Evolutionary conservation across 2,113 vertebrate species (phyloP).

Genomic region (Numenius arquata): DNA sequence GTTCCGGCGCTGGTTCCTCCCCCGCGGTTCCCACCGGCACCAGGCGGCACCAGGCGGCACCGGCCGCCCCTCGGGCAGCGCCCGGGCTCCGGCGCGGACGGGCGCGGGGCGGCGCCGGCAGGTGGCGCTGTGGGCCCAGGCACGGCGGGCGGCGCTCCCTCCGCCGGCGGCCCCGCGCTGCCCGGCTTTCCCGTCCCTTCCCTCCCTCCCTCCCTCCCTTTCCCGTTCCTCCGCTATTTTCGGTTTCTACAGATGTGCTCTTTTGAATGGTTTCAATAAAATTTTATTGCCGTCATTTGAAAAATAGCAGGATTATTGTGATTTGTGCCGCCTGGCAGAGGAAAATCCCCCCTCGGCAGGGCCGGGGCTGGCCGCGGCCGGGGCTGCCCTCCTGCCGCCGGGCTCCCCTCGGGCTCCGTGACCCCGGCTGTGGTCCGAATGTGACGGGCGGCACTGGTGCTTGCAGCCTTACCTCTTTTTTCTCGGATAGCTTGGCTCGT

Average conservation of each 20-base stretch:
- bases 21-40: neutral
- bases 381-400: neutral
- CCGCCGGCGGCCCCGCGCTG: neutral
- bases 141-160: neutral
- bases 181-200: neutral
- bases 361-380: neutral
- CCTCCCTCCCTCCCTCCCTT: neutral
- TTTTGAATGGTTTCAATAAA: slow-evolving; percentile 60
- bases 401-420: neutral
- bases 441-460: neutral
- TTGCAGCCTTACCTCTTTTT: accelerated
- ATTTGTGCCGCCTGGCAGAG: slow-evolving; percentile 32
- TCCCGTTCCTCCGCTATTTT: neutral
- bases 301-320: slow-evolving; percentile 48
- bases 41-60: neutral
- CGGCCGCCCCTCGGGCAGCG: neutral
- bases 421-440: neutral
- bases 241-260: slow-evolving; percentile 48
- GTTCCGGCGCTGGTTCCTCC: too few species aligned
- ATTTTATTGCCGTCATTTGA: slow-evolving; percentile 62
- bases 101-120: neutral
- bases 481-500: accelerated
- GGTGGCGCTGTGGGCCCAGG: slow-evolving; percentile 64
- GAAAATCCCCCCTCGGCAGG: neutral
- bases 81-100: too few species aligned